These are phyloP conservation scores for Agrilus biguttatus DNA, from an alignment of 2,888 invertebrate species.

Conservation along the genomic window DNA sequence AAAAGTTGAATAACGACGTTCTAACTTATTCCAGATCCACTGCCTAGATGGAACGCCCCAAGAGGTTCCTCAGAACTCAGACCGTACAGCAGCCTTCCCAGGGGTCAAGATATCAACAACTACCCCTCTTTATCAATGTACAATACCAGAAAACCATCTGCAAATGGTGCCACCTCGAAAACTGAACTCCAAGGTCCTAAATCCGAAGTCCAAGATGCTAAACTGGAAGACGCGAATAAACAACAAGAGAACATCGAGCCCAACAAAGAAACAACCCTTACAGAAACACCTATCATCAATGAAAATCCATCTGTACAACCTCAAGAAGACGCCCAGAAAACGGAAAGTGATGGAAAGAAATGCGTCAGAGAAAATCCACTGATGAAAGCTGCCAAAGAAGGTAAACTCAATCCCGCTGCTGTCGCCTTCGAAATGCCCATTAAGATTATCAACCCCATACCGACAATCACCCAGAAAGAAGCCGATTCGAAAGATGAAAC, in stretches of 20 bases:
- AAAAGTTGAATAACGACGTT: background rate
- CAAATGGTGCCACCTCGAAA: constrained; percentile 7
- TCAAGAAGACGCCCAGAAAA: constrained; percentile 2
- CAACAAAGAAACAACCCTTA: constrained; percentile 2
- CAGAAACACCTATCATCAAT: background rate
- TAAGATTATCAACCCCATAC: background rate
- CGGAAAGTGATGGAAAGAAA: constrained; percentile 6
- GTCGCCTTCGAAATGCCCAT: constrained; percentile 7
- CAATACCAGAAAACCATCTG: constrained; percentile 10
- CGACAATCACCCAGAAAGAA: background rate
- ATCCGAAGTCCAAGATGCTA: constrained; percentile 20
- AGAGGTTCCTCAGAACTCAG: constrained; percentile 40
- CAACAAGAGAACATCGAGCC: constrained; percentile 5
- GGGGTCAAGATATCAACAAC: constrained; percentile 35
- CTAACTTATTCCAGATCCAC: constrained; percentile 30
- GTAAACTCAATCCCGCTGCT: constrained; percentile 7
- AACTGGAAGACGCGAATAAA: constrained; percentile 26
- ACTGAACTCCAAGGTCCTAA: constrained; percentile 13
- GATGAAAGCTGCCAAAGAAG: constrained; percentile 19
- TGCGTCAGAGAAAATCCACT: constrained; percentile 22
- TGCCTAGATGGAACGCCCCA: constrained; percentile 36
- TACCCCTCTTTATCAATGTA: constrained; percentile 26
- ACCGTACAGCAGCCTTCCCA: constrained; percentile 44
- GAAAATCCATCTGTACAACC: constrained; percentile 1
- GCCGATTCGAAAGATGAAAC: constrained; percentile 5